Conservation (phyloP, 2,888 invertebrate genomes). For the Hydrotaea diabolus region DNA sequence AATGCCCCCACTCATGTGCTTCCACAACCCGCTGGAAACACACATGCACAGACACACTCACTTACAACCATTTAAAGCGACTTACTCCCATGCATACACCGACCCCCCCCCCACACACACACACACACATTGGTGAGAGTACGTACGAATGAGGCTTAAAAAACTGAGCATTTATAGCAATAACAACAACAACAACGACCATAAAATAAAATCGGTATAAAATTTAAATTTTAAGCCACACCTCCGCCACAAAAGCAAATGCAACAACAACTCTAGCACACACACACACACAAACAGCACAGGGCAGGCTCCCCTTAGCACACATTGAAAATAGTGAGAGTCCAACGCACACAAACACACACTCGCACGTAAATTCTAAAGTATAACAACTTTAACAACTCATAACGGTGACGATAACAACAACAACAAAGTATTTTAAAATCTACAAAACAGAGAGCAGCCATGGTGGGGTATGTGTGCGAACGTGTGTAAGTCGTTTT, state of each 20-base stretch:
- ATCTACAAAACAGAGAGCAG: conserved; percentile 7
- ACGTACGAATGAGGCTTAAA: conserved; percentile 25
- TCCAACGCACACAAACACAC: conserved; percentile 24
- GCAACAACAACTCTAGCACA: too few relatives aligned
- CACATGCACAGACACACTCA: conserved; percentile 35
- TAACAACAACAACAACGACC: conserved; percentile 6
- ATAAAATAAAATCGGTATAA: conserved; percentile 69
- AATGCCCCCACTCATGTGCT: conserved; percentile 44
- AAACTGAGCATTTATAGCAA: not conserved
- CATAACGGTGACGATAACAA: conserved; percentile 62
- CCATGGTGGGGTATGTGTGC: not conserved
- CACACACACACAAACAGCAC: conserved; percentile 51
- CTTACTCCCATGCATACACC: conserved; percentile 47
- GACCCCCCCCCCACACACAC: too few relatives aligned
- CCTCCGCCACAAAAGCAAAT: conserved; percentile 70
- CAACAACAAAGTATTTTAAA: conserved; percentile 39
- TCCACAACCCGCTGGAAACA: too few relatives aligned
- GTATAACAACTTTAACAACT: conserved; percentile 54
- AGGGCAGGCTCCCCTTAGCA: not conserved
- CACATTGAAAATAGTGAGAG: not conserved
- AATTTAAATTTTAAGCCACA: conserved; percentile 81
- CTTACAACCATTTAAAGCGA: conserved; percentile 4
- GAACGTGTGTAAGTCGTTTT: not conserved
- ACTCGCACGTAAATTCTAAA: conserved; percentile 7
- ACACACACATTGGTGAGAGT: conserved; percentile 11